Base-by-base conservation (phyloP, 2,888 invertebrate species). In the Scaptomyza polygonia region DNA sequence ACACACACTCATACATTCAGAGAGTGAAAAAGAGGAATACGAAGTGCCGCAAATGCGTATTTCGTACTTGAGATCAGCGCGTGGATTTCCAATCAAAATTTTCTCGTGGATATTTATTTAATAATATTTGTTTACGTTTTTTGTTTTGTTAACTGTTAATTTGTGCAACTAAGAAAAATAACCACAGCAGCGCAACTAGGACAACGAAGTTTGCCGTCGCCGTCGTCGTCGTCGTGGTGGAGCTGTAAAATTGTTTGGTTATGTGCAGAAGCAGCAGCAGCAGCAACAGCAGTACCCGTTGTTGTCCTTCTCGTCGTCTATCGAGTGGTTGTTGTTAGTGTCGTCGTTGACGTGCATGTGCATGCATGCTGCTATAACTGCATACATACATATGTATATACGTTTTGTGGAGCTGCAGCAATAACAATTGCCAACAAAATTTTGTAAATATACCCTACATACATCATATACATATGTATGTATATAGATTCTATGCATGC, bases 241-340 rank as follows among this genome's bases (percentile, higher is more conserved):
- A 51, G 45, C 58, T 58, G 56, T 32, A 49, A 77, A 65, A 72
- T 62, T 59, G 68, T 72, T 77, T 77, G 73, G 78, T 76, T 76
- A 73, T 76, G 78, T 77, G 64, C 52, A 53, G 42, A 47, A 55
- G 39, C 42, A 32, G 40, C 18, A 16, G 39, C 14, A 30, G 11
- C 11, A 32, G 27, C 29, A 45, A 5, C 32, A 34, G 30, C 16
- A 30, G 16, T 30, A 18, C n/a, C 18, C 32, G 53, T 32, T 18
- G 55, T 42, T 40, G 54, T 29, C 29, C 30, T 47, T 5, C 12
- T 48, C 18, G 3, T n/a, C 42, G 55, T 52, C 27, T 44, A 18
- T 14, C 44, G 40, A n/a, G 61, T 52, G 27, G 29, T 44, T 52
- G 64, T 52, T 27, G 49, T 55, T 56, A 29, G 30, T 66, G 39